Evolutionary conservation across 2,888 invertebrate genomes (phyloP), one percentile per base, ranked within the genome.

Genomic region (Nemotelus pantherinus): DNA sequence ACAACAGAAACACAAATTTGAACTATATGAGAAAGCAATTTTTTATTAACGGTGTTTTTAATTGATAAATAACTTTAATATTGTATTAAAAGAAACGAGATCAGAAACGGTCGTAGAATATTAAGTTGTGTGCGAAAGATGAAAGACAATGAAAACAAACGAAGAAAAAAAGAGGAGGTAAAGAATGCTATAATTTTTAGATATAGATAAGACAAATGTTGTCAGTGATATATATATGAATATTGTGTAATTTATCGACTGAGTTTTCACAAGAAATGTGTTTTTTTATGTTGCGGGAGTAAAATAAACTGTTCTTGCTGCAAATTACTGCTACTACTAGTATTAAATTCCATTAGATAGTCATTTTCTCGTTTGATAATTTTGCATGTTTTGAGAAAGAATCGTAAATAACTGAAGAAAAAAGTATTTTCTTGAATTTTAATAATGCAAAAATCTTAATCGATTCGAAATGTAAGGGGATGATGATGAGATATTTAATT

Each of bases 201-300:
- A 41, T 70, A 70, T 70, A 70, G 53, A 55, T 53, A 50, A 70
- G 70, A 70, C 70, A 70, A 47, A 50, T 55, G 10, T 47, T 70
- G 55, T 70, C 70, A 70, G 70, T 70, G 70, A 70, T 70, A 70
- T 70, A 70, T 70, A 60, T 57, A 70, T 68, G 47, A 65, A 45
- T 70, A 48, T 55, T 70, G 25, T 25, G 70, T 70, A 70, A 70
- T 70, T 70, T 70, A 70, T 55, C 70, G 70, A 70, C 55, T 70
- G 70, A 70, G 70, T 70, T 70, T 25, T 47, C 25, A 25, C 25
- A 25, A 25, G 43, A 70, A 70, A 55, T 70, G 55, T 70, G 55
- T 55, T 70, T 45, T 53, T 63, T 55, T 70, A 70, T 43, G 53
- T 70, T 70, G 55, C 43, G 63, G 25, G 53, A 6, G 63, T 63